Evolutionary conservation across 2,888 invertebrate species (phyloP).

Genomic region (Tipula vernalis): DNA sequence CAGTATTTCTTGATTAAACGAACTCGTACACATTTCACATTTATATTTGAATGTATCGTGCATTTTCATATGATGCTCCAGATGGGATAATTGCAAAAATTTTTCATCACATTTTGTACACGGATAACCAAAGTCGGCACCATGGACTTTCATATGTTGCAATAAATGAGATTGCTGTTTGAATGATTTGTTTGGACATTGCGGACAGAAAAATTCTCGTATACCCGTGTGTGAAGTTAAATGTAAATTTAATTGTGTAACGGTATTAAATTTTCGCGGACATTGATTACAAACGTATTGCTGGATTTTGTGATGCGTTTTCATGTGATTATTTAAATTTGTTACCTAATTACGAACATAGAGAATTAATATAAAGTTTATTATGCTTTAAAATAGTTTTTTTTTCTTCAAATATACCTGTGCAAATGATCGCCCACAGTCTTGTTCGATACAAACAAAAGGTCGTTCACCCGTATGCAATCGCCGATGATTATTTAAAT

Average conservation of each 20-base stretch:
- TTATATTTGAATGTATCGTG: constrained; percentile 36
- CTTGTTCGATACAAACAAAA: constrained; percentile 35
- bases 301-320: constrained; percentile 37
- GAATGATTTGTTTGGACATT: constrained; percentile 35
- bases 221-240: constrained; percentile 35
- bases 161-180: constrained; percentile 35
- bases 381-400: background rate
- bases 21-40: constrained; percentile 35
- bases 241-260: constrained; percentile 36
- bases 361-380: background rate
- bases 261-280: constrained; percentile 36
- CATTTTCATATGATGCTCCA: constrained; percentile 35
- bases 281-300: constrained; percentile 37
- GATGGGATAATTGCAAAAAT: constrained; percentile 34
- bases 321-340: constrained; percentile 37
- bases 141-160: constrained; percentile 36
- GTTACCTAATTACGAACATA: constrained; percentile 26
- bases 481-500: constrained; percentile 35
- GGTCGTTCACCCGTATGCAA: constrained; percentile 36
- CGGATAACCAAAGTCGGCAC: constrained; percentile 33
- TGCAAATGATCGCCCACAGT: constrained; percentile 36
- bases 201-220: constrained; percentile 34
- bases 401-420: constrained; percentile 24
- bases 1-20: constrained; percentile 34
- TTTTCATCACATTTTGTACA: constrained; percentile 36